Base-by-base conservation (phyloP, 2,888 invertebrate genomes). In the Strigamia crassipes region DNA sequence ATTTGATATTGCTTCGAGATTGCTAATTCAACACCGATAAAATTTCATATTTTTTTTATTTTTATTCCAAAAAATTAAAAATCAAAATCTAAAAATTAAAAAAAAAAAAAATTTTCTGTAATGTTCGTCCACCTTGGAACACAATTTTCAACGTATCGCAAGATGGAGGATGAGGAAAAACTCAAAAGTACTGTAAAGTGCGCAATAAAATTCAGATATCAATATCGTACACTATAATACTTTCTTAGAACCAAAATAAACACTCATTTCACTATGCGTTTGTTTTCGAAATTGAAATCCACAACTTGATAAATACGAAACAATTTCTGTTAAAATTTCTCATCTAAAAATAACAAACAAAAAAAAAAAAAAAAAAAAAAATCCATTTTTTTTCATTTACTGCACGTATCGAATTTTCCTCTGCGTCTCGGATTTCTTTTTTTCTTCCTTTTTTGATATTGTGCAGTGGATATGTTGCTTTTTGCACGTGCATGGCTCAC, bases 401-500 rank as follows among this genome's bases (percentile, higher is more conserved):
- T 61, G 21, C 23, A 21, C 61, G 61, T 61, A 15, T 61, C 61
- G 23, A 61, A 61, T n/a, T 61, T 61, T 61, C 61, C 18, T 61
- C 15, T 61, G 18, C 21, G 2, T 3, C 61, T 18, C 61, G 21
- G 21, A 23, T 61, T 61, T 61, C 61, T 18, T 18, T 61, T n/a
- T n/a, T n/a, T n/a, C n/a, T n/a, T n/a, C n/a, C n/a, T n/a, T n/a
- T 61, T 61, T 4, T 61, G 61, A 61, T 61, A 61, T 61, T 61
- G 18, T 6, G 23, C 18, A 61, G 5, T 61, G 23, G 61, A 15
- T 61, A 18, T 23, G 61, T 61, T 61, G 61, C 61, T 61, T 42
- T 34, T 61, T 61, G 61, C 61, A 61, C 61, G 61, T 61, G 61
- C 61, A 61, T 10, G 61, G 61, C 61, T 23, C 61, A 61, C 61